Evolutionary conservation across 1,140 invertebrate species (phyloP).

Genomic region (Contarinia nasturtii): DNA sequence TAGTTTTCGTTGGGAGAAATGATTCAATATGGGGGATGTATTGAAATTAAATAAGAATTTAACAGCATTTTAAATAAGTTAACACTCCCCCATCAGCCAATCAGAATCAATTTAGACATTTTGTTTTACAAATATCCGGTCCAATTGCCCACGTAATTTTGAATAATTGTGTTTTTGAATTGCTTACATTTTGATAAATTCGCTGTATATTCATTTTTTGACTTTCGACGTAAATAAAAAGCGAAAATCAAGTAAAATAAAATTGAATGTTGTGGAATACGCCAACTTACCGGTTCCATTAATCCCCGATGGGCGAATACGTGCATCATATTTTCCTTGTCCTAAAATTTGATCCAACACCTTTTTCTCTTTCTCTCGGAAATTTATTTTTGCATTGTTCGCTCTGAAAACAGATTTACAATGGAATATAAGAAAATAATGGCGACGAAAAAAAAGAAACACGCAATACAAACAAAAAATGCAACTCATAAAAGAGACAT

Average conservation of each 20-base stretch:
- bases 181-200: no score
- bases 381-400: conserved; percentile 57
- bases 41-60: no score
- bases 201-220: no score
- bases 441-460: conserved; percentile 4
- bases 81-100: no score
- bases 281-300: conserved; percentile 69
- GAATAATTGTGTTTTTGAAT: no score
- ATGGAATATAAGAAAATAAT: background rate
- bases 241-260: background rate
- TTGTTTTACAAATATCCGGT: no score
- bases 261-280: background rate
- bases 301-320: conserved; percentile 78
- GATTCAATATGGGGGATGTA: no score
- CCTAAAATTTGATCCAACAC: conserved; percentile 84
- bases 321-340: conserved; percentile 73
- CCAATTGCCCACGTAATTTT: no score
- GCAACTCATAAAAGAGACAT: background rate
- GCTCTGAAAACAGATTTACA: conserved; percentile 25
- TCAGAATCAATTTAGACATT: no score
- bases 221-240: no score
- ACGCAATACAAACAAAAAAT: conserved; percentile 2
- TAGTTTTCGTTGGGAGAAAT: no score
- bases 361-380: conserved; percentile 83
- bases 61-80: no score